These are phyloP conservation scores for Carpatolechia fugitivella DNA, from an alignment of 2,888 invertebrate species.

Conservation along the genomic window DNA sequence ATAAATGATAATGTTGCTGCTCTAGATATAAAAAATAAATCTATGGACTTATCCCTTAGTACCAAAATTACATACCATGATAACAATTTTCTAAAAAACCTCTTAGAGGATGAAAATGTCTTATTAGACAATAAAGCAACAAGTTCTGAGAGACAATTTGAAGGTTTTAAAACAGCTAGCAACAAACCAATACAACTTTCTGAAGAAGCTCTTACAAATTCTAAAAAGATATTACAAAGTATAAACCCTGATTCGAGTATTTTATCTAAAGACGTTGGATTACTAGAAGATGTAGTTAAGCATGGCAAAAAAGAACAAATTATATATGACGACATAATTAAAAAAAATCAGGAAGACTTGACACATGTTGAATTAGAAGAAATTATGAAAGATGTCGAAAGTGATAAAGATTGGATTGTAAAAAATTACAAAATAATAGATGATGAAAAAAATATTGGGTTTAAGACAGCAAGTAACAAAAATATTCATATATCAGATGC, in stretches of 20 bases:
- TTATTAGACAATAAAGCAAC: not conserved
- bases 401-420: constrained; percentile 21
- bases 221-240: constrained; percentile 38
- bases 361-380: constrained; percentile 43
- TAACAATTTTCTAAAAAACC: too few relatives aligned
- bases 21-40: too few relatives aligned
- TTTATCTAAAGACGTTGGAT: not conserved
- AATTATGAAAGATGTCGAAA: constrained; percentile 36
- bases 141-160: not conserved
- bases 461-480: constrained; percentile 50
- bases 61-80: too few relatives aligned
- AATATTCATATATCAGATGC: constrained; percentile 36
- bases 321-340: constrained; percentile 15
- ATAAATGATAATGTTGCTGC: too few relatives aligned
- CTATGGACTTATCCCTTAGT: too few relatives aligned
- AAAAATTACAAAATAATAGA: not conserved
- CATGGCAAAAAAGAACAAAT: constrained; percentile 5
- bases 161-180: constrained; percentile 40
- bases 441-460: constrained; percentile 26
- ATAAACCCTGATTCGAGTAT: constrained; percentile 25
- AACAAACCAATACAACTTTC: constrained; percentile 49
- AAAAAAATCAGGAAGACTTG: not conserved
- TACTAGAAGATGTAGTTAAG: not conserved
- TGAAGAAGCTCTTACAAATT: constrained; percentile 33
- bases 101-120: too few relatives aligned